Evolutionary conservation across 1,140 invertebrate species (phyloP), one percentile per base, ranked within the genome.

Genomic region (Aphelinus atriplicis): DNA sequence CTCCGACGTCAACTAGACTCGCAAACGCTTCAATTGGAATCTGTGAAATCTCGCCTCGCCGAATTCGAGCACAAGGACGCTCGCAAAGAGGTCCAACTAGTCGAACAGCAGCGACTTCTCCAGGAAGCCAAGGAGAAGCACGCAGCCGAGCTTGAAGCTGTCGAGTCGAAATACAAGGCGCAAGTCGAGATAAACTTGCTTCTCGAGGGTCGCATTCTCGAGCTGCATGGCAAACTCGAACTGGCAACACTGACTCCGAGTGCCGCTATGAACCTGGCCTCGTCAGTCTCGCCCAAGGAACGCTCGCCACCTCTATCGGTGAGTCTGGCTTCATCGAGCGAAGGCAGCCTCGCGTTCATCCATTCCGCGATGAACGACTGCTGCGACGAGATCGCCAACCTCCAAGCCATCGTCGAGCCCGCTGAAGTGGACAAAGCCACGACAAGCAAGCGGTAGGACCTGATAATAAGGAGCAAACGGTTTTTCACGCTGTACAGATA

Each of bases 81-180:
- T 0, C 83, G 85, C 46, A 90, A 89, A 50, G 90, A 90, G 64
- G 80, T 83, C 2, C 86, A 87, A 50, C 69, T 88, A 2, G 82
- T 86, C 26, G 89, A 90, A 63, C 82, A 89, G 74, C 86, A 88
- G 80, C 86, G 88, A 9, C 81, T 87, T n/a, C 76, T 90, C 46
- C 85, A 88, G 60, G 84, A 87, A 66, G 86, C 88, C 7, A 89
- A 88, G 53, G 90, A 90, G 71, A 87, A 89, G 75, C 86, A 89
- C 78, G 89, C 88, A 69, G 85, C 86, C 5, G 87, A 89, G 69
- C 80, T 90, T 53, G 84, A 91, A 83, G 90, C 92, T 2, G 87
- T 94, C 1, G 92, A 93, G 79, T 92, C 92, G 60, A 94, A 94
- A 82, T 95, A 94, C 81, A 88, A 90, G 66, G 90, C 91, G 4